Evolutionary conservation across 2,888 invertebrate genomes (phyloP).

Genomic region (Anagyrus pseudococci): DNA sequence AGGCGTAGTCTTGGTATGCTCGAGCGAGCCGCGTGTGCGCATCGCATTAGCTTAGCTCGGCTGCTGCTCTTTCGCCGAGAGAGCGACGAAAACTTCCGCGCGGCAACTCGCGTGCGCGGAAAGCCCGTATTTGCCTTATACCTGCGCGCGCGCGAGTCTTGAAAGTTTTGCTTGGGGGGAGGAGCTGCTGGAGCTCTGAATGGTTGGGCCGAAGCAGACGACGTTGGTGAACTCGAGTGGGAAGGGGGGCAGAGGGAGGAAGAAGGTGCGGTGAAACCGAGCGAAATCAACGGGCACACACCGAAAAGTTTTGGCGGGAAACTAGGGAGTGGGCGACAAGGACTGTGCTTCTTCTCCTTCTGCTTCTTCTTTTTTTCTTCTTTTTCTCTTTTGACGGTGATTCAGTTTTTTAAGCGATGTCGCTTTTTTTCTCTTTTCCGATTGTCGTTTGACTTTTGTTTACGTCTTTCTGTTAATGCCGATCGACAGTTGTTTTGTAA

Average conservation of each 20-base stretch:
- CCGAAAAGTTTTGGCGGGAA: conserved; percentile 10
- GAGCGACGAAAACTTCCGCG: conserved; percentile 6
- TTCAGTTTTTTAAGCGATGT: too few species aligned
- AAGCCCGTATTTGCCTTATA: conserved; percentile 25
- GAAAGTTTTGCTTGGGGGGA: too few species aligned
- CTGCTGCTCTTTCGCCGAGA: conserved; percentile 2
- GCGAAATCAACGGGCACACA: conserved; percentile 11
- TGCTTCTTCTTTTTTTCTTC: neutral
- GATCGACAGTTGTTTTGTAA: too few species aligned
- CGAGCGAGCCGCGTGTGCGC: too few species aligned
- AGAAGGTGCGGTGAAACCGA: conserved; percentile 18
- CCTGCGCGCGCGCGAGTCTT: conserved; percentile 4
- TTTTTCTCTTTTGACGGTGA: neutral
- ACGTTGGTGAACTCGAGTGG: neutral
- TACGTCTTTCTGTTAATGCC: too few species aligned
- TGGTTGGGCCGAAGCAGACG: conserved; percentile 16
- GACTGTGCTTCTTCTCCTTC: neutral
- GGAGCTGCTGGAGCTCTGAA: too few species aligned
- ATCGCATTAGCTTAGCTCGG: conserved; percentile 13
- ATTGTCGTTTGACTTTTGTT: too few species aligned
- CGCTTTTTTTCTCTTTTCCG: too few species aligned
- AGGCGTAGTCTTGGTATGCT: too few species aligned
- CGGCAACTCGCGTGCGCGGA: neutral
- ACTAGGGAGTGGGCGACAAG: neutral
- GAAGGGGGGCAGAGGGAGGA: conserved; percentile 1